These are phyloP conservation scores for Sminthurinus aureus DNA, from an alignment of 2,888 invertebrate species.

Conservation along the genomic window DNA sequence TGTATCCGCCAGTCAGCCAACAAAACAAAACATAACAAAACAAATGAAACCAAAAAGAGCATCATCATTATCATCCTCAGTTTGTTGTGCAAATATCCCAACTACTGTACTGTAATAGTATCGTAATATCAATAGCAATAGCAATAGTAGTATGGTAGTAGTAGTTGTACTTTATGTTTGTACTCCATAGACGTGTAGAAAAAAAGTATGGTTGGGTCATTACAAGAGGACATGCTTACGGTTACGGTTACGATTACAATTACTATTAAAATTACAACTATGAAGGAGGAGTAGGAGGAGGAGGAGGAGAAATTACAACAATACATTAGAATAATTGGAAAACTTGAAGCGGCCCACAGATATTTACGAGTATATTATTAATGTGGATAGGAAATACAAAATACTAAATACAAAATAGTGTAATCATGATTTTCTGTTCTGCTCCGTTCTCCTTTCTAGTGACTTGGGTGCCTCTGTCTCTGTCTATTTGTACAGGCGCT, in stretches of 20 bases:
- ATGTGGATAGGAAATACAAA: conserved; percentile 15
- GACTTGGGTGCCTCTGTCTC: too few relatives aligned
- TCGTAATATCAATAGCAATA: not conserved
- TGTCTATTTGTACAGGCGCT: too few relatives aligned
- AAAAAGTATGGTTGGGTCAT: not conserved
- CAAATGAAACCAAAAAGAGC: not conserved
- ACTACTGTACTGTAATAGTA: too few relatives aligned
- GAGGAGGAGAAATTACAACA: conserved; percentile 24
- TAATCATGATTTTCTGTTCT: not conserved
- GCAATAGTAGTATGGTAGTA: not conserved
- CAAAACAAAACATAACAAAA: not conserved
- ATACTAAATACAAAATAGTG: not conserved
- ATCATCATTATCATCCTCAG: not conserved
- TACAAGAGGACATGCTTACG: not conserved
- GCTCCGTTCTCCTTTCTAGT: not conserved
- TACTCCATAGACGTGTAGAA: not conserved
- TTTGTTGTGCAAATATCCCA: too few relatives aligned
- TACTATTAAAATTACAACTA: not conserved
- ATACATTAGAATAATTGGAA: conserved; percentile 30
- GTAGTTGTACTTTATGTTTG: too few relatives aligned
- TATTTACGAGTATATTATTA: conserved; percentile 34
- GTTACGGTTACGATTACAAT: too few relatives aligned
- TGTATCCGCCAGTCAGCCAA: too few relatives aligned
- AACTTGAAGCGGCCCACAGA: conserved; percentile 5
- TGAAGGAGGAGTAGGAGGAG: not conserved